Conservation (phyloP, 1,140 invertebrate species). For the Drosophila kanapiae region DNA sequence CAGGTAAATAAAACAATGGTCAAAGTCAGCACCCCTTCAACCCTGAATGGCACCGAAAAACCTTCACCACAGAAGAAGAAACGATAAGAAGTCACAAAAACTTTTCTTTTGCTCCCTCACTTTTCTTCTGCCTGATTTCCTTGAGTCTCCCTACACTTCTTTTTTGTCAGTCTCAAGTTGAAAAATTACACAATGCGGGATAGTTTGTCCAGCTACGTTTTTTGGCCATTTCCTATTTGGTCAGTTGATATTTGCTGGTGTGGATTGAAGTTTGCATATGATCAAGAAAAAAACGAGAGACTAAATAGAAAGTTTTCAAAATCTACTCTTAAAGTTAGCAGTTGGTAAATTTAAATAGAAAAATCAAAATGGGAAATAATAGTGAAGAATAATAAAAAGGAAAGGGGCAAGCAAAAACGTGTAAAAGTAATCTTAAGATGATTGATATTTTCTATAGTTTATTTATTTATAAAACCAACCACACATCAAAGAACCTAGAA, state of each 20-base stretch:
- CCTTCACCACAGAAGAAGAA: slow-evolving; percentile 56
- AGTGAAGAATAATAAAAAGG: neutral
- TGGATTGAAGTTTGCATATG: slow-evolving; percentile 81
- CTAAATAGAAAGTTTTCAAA: slow-evolving; percentile 17
- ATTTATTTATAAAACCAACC: neutral
- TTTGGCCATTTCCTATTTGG: slow-evolving; percentile 26
- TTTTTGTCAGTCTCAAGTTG: slow-evolving; percentile 62
- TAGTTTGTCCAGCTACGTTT: slow-evolving; percentile 71
- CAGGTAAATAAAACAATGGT: slow-evolving; percentile 83
- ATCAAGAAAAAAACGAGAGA: slow-evolving; percentile 23
- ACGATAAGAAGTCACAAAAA: slow-evolving; percentile 80
- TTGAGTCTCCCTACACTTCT: slow-evolving; percentile 23
- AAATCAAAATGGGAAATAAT: neutral
- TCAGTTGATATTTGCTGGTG: slow-evolving; percentile 66
- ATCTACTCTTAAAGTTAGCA: slow-evolving; percentile 3
- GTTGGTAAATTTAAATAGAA: slow-evolving; percentile 18
- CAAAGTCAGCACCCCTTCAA: slow-evolving; percentile 52
- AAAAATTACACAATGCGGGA: slow-evolving; percentile 83
- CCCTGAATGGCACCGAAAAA: slow-evolving; percentile 18
- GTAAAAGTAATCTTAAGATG: no score
- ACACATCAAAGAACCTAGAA: neutral
- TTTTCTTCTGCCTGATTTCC: slow-evolving; percentile 28
- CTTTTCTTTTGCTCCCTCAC: slow-evolving; percentile 39
- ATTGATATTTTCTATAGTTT: neutral
- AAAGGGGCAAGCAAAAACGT: no score